Conservation (phyloP, 2,888 invertebrate genomes). For the Bombylius discolor region DNA sequence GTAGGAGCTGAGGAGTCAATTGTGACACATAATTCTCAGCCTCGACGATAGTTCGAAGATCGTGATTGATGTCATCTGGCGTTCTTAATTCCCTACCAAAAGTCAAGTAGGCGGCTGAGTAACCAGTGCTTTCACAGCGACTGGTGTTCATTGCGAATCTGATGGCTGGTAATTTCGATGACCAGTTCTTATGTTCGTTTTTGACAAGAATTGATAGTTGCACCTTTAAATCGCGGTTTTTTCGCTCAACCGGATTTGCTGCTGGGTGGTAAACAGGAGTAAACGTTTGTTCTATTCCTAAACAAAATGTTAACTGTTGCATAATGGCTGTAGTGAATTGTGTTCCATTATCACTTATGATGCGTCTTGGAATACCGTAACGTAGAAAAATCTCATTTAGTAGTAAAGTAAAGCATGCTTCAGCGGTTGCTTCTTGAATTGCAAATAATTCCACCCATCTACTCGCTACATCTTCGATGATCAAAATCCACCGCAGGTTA, state of each 20-base stretch:
- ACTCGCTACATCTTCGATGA: conserved; percentile 19
- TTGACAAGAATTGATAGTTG: conserved; percentile 5
- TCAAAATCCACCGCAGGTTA: conserved; percentile 22
- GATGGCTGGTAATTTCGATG: conserved; percentile 20
- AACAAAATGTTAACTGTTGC: conserved; percentile 19
- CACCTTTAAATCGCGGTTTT: conserved; percentile 18
- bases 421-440: conserved; percentile 20
- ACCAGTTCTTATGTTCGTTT: conserved; percentile 16
- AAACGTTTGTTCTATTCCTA: conserved; percentile 18
- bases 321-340: conserved; percentile 15
- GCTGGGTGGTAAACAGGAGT: conserved; percentile 26
- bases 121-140: too few species aligned
- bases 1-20: too few species aligned
- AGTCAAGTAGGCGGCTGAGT: too few species aligned
- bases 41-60: too few species aligned
- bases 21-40: too few species aligned
- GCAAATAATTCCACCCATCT: conserved; percentile 17
- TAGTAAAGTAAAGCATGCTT: conserved; percentile 19
- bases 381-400: conserved; percentile 24
- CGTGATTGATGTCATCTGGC: too few species aligned
- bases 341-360: too few species aligned
- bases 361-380: conserved; percentile 19
- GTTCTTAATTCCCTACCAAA: too few species aligned
- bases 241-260: conserved; percentile 24
- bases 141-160: conserved; percentile 29